phyloP scores from a whole-genome alignment of 2,888 invertebrate genomes.

The Ectobius pallidus region DNA sequence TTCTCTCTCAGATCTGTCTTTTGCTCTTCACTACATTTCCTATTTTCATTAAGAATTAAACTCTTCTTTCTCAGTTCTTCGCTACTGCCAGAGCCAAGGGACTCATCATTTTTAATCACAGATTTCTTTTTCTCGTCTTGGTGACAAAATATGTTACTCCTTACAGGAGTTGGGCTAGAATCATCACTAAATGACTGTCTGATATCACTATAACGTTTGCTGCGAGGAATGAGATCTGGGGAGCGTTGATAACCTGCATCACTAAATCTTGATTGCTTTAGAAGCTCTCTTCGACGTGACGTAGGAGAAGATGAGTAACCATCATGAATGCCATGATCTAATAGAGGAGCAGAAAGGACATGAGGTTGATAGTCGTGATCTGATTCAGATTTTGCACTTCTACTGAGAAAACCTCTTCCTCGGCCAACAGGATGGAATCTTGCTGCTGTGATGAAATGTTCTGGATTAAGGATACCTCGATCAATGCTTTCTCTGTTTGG shows the following conservation, averaged over 20 bases:
- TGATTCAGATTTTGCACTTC: slow-evolving; percentile 20
- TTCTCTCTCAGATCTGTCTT: neutral
- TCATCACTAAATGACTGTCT: slow-evolving; percentile 24
- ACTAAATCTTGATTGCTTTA: slow-evolving; percentile 1
- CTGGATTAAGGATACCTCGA: neutral
- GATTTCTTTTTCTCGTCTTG: neutral
- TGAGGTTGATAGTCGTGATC: neutral
- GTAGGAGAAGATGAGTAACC: slow-evolving; percentile 19
- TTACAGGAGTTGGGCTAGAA: neutral
- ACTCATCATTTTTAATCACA: neutral
- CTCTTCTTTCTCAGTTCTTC: slow-evolving; percentile 1
- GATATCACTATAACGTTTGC: neutral
- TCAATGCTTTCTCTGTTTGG: neutral
- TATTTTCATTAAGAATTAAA: neutral
- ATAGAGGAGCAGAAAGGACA: neutral
- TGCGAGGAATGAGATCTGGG: neutral
- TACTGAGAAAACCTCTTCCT: neutral
- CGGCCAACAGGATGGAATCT: neutral
- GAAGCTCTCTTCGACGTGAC: neutral
- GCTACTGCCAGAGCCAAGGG: neutral
- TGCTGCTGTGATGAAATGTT: neutral
- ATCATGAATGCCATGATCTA: slow-evolving; percentile 1
- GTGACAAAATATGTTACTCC: neutral
- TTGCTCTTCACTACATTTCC: neutral
- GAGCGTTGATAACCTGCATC: neutral